These are phyloP conservation scores for Syngnathoides biaculeatus DNA, from an alignment of 2,113 vertebrate species.

Conservation along the genomic window DNA sequence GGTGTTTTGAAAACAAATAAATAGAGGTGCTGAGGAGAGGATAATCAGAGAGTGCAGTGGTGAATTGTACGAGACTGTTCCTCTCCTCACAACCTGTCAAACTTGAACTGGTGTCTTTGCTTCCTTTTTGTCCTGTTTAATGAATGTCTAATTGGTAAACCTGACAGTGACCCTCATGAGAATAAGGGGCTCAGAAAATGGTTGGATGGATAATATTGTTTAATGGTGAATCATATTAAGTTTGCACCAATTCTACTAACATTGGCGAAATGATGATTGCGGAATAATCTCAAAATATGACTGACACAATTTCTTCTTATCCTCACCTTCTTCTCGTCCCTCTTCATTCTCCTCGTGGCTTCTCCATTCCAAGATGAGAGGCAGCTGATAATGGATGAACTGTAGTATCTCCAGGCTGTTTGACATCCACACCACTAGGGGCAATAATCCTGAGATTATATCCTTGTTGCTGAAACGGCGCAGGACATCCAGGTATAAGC, in stretches of 20 bases:
- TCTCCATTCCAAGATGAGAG: conserved; percentile 66
- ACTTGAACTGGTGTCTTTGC: no score
- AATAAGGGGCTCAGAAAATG: no score
- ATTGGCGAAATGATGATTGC: background rate
- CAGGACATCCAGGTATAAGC: conserved; percentile 17
- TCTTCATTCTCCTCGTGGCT: conserved; percentile 45
- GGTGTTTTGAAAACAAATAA: no score
- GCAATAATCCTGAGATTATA: conserved; percentile 60
- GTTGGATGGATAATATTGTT: no score
- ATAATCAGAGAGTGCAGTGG: no score
- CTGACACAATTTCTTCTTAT: conserved; percentile 55
- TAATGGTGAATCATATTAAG: background rate
- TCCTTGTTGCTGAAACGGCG: conserved; percentile 28
- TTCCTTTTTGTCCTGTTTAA: no score
- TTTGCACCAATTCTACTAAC: background rate
- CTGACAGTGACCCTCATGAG: no score
- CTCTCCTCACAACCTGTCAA: no score
- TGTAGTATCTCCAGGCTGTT: conserved; percentile 77
- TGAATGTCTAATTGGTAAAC: no score
- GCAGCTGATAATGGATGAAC: conserved; percentile 74
- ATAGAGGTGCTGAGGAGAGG: no score
- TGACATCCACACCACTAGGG: conserved; percentile 77
- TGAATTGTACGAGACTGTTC: no score
- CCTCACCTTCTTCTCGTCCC: conserved; percentile 31
- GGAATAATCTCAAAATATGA: background rate